Base-by-base conservation (phyloP, 2,888 invertebrate genomes). In the Patella depressa region DNA sequence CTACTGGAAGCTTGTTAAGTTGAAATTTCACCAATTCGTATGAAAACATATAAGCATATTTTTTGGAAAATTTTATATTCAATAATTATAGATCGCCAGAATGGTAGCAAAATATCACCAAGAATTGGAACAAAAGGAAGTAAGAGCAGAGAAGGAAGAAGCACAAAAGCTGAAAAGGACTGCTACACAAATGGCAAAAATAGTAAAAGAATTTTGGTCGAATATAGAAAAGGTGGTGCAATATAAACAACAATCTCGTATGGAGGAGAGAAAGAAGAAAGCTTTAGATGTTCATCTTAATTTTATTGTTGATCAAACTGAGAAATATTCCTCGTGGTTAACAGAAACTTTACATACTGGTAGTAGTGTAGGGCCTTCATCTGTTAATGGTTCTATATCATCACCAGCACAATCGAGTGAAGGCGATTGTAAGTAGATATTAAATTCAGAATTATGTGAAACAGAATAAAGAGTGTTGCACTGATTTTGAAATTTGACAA, bases 241-340 rank as follows among this genome's bases (percentile, higher is more conserved):
- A 91, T 97, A 96, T 92, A 98, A 98, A 91, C 96, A 97, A 86
- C 95, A 96, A 89, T 96, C 96, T 53, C 95, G 97, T 85, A 93
- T 98, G 79, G 98, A 99, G 92, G 97, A 97, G 88, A 97, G 98
- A 91, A 94, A 98, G 80, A 97, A 98, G 91, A 95, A 96, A 90
- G 98, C 98, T 0, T 93, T 99, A 78, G 98, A 99, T 93, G 96
- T 98, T 89, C 99, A 99, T 92, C 94, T 99, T 80, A 97, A 97
- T 92, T 98, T 98, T 91, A 98, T 99, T 90, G 98, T 99, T 79
- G 98, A 98, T 92, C 97, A 98, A 93, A 98, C 99, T 0, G 99
- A 99, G 92, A 97, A 97, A 90, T 98, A 98, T 93, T 98, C 98
- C 57, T 85, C 90, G 15, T 91, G 91, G 91, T 79, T 92, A 73